Conservation (phyloP, 2,888 invertebrate species). For the Ametastegia equiseti region DNA sequence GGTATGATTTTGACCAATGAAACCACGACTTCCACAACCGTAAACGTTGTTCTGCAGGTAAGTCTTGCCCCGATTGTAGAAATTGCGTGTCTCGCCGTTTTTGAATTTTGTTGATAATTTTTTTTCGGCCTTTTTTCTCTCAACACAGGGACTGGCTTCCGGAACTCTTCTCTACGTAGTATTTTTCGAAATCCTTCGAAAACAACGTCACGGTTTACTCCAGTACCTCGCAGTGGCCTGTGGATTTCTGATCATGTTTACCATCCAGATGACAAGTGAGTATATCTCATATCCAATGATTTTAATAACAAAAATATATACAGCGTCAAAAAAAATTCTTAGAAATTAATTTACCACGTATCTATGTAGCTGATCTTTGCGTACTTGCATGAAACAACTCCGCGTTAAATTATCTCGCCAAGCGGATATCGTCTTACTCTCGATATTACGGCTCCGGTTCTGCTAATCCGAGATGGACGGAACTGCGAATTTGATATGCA, state of each 20-base stretch:
- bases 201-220: conserved; percentile 79
- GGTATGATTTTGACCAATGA: conserved; percentile 83
- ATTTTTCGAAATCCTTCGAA: conserved; percentile 95
- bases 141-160: conserved; percentile 88
- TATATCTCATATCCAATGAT: too few species aligned
- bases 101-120: neutral
- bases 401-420: neutral
- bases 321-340: too few species aligned
- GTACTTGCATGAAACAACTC: neutral
- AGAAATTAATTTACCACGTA: too few species aligned
- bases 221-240: conserved; percentile 83
- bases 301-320: neutral
- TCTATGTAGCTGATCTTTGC: neutral
- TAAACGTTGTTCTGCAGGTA: conserved; percentile 71
- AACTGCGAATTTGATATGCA: neutral
- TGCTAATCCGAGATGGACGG: neutral
- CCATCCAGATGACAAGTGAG: conserved; percentile 81
- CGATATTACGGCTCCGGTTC: neutral
- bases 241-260: conserved; percentile 87
- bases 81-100: neutral
- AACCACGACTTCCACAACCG: conserved; percentile 80
- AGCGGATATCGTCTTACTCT: conserved; percentile 12
- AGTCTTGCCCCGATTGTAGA: neutral
- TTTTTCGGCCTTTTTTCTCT: neutral
- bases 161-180: conserved; percentile 97